phyloP scores from a whole-genome alignment of 2,113 vertebrate species.

The Psittacula cyanocephala region DNA sequence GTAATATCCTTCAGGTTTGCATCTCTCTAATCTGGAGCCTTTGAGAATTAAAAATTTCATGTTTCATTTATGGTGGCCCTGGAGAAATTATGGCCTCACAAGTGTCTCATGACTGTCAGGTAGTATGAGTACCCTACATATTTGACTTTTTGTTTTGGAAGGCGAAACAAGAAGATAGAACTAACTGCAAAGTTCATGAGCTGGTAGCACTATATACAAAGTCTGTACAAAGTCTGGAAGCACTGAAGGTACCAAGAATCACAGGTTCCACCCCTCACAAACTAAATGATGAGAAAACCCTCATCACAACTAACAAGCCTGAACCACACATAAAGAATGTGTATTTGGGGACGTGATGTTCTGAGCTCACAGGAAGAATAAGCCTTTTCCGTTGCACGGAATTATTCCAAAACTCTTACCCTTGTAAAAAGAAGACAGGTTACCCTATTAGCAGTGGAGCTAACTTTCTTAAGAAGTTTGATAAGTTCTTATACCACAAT shows the following conservation, averaged over 20 bases:
- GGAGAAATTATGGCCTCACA: neutral
- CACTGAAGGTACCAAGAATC: neutral
- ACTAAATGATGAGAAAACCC: neutral
- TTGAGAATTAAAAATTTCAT: conserved; percentile 18
- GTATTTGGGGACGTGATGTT: neutral
- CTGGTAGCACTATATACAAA: neutral
- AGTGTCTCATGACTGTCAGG: neutral
- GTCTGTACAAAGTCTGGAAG: neutral
- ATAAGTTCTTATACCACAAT: neutral
- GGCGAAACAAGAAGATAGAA: neutral
- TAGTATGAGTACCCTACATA: neutral
- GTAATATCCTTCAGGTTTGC: neutral
- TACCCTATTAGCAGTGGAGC: neutral
- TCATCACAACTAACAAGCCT: neutral
- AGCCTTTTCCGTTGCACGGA: neutral
- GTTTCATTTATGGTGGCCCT: neutral
- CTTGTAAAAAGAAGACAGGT: neutral
- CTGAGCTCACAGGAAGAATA: neutral
- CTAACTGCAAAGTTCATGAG: neutral
- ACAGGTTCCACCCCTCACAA: neutral
- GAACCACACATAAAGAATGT: neutral
- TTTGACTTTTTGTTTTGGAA: conserved; percentile 4
- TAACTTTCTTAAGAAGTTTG: neutral
- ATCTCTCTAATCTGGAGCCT: neutral
- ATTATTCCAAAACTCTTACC: neutral